These are phyloP conservation scores for Enteromius radiatus DNA, from an alignment of 2,797 vertebrate species.

Conservation along the genomic window DNA sequence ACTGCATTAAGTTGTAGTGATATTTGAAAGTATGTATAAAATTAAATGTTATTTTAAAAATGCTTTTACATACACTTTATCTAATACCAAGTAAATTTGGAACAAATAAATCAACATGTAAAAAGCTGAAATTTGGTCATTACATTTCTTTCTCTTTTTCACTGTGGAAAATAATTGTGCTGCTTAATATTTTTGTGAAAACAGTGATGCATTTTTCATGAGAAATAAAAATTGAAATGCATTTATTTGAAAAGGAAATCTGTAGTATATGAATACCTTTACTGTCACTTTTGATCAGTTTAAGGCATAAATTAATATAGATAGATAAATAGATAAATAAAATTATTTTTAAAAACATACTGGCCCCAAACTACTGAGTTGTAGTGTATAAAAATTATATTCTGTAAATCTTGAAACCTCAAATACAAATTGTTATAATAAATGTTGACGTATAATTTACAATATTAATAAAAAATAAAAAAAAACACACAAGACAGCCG, in stretches of 20 bases:
- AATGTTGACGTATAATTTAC: neutral
- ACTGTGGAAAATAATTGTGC: neutral
- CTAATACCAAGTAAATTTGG: neutral
- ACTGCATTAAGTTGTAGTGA: neutral
- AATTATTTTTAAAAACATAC: neutral
- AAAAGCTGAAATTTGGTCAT: too few relatives aligned
- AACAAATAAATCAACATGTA: neutral
- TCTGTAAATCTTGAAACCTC: neutral
- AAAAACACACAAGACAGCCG: neutral
- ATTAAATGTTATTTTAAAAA: neutral
- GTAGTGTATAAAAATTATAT: neutral
- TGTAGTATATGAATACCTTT: neutral
- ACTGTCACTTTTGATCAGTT: neutral
- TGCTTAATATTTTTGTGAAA: neutral
- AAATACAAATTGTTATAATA: neutral
- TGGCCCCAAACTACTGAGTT: neutral
- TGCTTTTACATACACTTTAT: neutral
- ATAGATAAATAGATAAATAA: neutral
- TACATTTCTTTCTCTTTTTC: neutral
- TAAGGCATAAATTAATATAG: neutral
- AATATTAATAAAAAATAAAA: neutral
- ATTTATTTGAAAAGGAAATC: neutral
- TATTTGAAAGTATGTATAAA: neutral
- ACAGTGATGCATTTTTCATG: neutral
- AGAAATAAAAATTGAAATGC: neutral